phyloP scores from a whole-genome alignment of 2,888 invertebrate species.

The Chrysina gloriosa region DNA sequence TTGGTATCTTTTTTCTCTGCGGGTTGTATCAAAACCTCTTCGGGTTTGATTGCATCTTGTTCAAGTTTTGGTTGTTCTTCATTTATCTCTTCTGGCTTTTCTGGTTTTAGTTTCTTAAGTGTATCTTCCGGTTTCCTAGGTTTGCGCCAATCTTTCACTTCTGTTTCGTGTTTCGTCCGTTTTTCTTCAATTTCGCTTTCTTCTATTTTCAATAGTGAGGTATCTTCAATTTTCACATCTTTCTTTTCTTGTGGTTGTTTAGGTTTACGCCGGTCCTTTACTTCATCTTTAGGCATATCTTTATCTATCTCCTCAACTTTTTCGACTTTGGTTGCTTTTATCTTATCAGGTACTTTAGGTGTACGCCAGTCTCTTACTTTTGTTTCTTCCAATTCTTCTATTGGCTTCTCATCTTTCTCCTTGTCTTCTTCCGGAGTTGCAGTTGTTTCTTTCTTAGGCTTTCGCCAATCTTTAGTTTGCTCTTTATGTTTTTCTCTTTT shows the following conservation, averaged over 20 bases:
- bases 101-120: slow-evolving; percentile 46
- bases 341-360: too few species aligned
- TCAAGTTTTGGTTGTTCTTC: slow-evolving; percentile 48
- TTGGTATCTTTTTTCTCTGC: background rate
- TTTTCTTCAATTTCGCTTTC: slow-evolving; percentile 27
- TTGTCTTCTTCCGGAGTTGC: too few species aligned
- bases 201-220: too few species aligned
- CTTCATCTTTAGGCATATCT: slow-evolving; percentile 41
- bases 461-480: slow-evolving; percentile 59
- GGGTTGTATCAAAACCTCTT: background rate
- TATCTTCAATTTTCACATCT: too few species aligned
- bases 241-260: too few species aligned
- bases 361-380: too few species aligned
- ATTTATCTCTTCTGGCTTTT: slow-evolving; percentile 25
- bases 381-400: slow-evolving; percentile 44
- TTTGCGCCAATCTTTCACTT: slow-evolving; percentile 54
- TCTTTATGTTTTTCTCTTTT: slow-evolving; percentile 53
- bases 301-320: slow-evolving; percentile 7
- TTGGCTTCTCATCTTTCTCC: background rate
- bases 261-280: slow-evolving; percentile 44
- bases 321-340: too few species aligned
- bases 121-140: slow-evolving; percentile 49
- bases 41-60: slow-evolving; percentile 53
- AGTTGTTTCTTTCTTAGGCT: slow-evolving; percentile 50
- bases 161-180: slow-evolving; percentile 40